Conservation (phyloP, 2,113 vertebrate species). For the Cygnus atratus region DNA sequence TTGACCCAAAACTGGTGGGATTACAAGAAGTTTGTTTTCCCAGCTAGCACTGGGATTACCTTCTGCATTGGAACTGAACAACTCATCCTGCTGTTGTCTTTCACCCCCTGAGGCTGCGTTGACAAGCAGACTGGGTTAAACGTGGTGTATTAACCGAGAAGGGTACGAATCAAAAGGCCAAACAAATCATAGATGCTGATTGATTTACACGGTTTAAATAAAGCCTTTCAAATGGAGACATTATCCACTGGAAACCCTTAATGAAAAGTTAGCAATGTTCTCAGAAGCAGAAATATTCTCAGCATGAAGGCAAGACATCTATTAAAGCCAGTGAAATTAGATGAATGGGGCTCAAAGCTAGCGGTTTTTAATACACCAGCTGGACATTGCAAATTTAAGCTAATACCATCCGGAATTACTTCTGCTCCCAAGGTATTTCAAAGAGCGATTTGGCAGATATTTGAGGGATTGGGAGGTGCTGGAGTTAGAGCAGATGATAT, state of each 20-base stretch:
- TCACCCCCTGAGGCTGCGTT: not conserved
- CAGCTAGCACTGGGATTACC: not conserved
- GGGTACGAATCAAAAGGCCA: not conserved
- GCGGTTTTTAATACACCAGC: conserved; percentile 29
- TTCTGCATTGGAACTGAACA: not conserved
- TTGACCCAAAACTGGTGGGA: not conserved
- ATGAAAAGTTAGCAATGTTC: conserved; percentile 33
- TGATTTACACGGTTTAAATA: conserved; percentile 35
- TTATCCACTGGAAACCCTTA: conserved; percentile 31
- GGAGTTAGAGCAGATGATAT: not conserved
- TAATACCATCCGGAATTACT: conserved; percentile 39
- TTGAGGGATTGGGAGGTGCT: conserved; percentile 6
- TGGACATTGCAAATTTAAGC: not conserved
- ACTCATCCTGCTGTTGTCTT: not conserved
- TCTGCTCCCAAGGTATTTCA: conserved; percentile 36
- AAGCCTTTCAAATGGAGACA: conserved; percentile 17
- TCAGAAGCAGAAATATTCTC: conserved; percentile 33
- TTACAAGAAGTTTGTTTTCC: not conserved
- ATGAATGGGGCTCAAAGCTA: conserved; percentile 13
- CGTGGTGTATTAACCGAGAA: not conserved
- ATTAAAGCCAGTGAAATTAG: conserved; percentile 39
- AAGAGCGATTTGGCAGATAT: conserved; percentile 28
- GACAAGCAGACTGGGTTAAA: not conserved
- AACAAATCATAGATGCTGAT: conserved; percentile 17
- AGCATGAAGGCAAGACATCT: conserved; percentile 17